These are phyloP conservation scores for Apamea anceps DNA, from an alignment of 2,888 invertebrate species.

Conservation along the genomic window DNA sequence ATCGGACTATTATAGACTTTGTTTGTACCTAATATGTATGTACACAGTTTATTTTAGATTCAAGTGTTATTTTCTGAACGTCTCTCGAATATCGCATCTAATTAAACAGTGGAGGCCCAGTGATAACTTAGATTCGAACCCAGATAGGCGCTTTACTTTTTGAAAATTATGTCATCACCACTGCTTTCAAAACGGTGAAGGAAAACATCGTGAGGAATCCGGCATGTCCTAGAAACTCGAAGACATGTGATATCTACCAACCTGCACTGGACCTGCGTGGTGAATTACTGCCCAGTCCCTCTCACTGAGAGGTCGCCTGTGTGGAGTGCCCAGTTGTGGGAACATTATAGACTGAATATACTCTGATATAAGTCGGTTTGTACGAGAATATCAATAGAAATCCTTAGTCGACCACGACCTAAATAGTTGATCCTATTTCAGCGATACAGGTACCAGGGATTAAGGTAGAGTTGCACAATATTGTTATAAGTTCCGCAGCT, in stretches of 20 bases:
- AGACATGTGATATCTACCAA: neutral
- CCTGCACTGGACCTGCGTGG: neutral
- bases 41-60: conserved; percentile 1
- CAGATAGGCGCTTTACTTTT: neutral
- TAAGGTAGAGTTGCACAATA: neutral
- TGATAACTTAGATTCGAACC: neutral
- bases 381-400: conserved; percentile 13
- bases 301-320: neutral
- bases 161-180: neutral
- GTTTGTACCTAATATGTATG: too few relatives aligned
- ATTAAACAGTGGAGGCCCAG: neutral
- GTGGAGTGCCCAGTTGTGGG: neutral
- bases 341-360: neutral
- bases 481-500: neutral
- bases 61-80: neutral
- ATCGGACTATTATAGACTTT: neutral
- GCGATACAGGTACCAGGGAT: neutral
- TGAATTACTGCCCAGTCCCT: neutral
- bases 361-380: neutral
- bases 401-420: conserved; percentile 12
- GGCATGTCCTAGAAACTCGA: neutral
- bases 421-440: conserved; percentile 21
- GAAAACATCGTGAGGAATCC: neutral
- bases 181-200: neutral
- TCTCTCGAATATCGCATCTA: neutral